Evolutionary conservation across 2,888 invertebrate genomes (phyloP), one percentile per base, ranked within the genome.

Genomic region (Microplitis deprimator): DNA sequence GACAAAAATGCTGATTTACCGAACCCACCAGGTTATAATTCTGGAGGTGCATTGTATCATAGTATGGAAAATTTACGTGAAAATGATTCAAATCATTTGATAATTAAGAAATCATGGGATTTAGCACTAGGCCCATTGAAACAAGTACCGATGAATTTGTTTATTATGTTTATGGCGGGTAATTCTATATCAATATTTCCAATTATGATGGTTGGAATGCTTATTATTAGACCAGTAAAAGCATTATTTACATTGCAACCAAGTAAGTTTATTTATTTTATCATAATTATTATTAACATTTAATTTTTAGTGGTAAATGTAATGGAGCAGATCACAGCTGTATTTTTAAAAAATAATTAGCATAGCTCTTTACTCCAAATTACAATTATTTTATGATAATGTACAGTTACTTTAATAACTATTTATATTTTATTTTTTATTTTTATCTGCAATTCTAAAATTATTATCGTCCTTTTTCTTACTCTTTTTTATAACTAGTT

Each of bases 201-300:
- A 0, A 99, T 99, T 69, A 99, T 99, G 99, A 99, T 99, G 99
- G 98, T 99, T 7, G 98, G 98, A 65, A 99, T 99, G 99, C 93
- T 99, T 91, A 95, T 99, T 84, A 95, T 99, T 85, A 92, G 98
- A 79, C 99, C 99, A 1, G 94, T 99, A 39, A 98, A 99, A 91
- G 98, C 99, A 2, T 92, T 99, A 76, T 96, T 99, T 89, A 92
- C 97, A 0, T 95, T 97, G 60, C 95, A 95, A 87, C 94, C 94
- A 81, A 95, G 89, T 90, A 76, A 85, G 87, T 83, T 65, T 20
- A 60, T 20, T 79, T 38, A 17, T 65, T 38, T 61, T 59, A 61
- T 40, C 29, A 40, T 62, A 62, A 65, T 65, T 67, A n/a, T 17
- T 20, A 67, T 38, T 73, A 62, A 67, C 64, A 7, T 1, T 8